phyloP scores from a whole-genome alignment of 2,797 vertebrate genomes.

The Aphelocoma californica region DNA sequence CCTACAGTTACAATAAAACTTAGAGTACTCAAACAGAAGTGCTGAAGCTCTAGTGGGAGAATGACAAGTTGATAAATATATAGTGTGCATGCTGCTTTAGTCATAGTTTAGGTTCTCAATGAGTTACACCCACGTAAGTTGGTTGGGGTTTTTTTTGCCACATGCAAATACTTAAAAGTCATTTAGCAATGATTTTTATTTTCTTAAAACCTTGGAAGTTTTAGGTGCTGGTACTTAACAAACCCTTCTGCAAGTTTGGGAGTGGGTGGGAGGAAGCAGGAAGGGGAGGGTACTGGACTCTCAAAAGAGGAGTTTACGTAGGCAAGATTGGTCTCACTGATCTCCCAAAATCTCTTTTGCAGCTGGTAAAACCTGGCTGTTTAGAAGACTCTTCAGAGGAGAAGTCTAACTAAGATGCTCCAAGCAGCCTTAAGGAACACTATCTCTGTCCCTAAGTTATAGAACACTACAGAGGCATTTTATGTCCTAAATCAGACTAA shows the following conservation, averaged over 20 bases:
- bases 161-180: neutral
- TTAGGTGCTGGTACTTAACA: neutral
- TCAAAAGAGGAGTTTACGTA: neutral
- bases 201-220: neutral
- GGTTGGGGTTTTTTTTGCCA: neutral
- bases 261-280: neutral
- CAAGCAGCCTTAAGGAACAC: neutral
- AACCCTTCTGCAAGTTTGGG: neutral
- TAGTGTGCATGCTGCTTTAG: neutral
- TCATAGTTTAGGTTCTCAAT: neutral
- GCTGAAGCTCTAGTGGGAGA: neutral
- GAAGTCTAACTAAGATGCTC: neutral
- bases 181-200: neutral
- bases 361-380: neutral
- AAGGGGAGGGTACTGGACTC: neutral
- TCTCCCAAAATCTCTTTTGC: neutral
- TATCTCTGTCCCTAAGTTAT: neutral
- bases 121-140: neutral
- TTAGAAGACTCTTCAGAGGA: neutral
- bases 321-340: neutral
- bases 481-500: neutral
- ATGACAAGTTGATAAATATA: neutral
- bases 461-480: neutral
- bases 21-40: neutral
- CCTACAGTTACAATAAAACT: neutral